A percentile compares a stretch with the other conserved stretches of the same genome.
These are phyloP conservation scores for Seriola aureovittata DNA, from an alignment of 2,113 vertebrate genomes.

Conservation along the genomic window DNA sequence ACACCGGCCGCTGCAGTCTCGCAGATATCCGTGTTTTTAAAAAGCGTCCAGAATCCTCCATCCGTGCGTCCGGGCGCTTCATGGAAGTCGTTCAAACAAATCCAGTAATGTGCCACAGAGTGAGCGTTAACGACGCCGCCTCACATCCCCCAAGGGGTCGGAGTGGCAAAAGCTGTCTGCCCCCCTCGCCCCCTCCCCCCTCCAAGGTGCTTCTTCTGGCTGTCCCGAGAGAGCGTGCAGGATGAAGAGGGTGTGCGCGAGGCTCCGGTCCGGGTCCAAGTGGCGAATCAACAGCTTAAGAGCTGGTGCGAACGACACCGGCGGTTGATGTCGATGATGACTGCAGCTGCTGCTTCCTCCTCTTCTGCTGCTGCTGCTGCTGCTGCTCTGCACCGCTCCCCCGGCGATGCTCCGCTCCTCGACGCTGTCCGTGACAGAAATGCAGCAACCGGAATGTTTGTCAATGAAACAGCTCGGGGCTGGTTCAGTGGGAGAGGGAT, in stretches of 20 bases:
- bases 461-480: conserved; percentile 68
- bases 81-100: conserved; percentile 49
- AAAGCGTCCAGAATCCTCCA: conserved; percentile 69
- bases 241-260: neutral
- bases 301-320: conserved; percentile 35
- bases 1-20: conserved; percentile 69
- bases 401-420: conserved; percentile 50
- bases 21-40: conserved; percentile 51
- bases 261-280: conserved; percentile 53
- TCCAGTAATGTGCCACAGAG: conserved; percentile 45
- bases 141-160: conserved; percentile 52
- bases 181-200: neutral
- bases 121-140: conserved; percentile 48
- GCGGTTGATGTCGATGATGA: conserved; percentile 44
- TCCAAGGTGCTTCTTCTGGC: conserved; percentile 34
- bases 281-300: conserved; percentile 71
- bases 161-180: conserved; percentile 39
- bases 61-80: conserved; percentile 66
- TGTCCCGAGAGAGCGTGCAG: conserved; percentile 59
- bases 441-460: conserved; percentile 73
- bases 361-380: conserved; percentile 18
- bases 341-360: conserved; percentile 56
- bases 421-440: conserved; percentile 70
- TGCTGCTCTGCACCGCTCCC: conserved; percentile 54
- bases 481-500: conserved; percentile 39